Evolutionary conservation across 1,140 invertebrate genomes (phyloP), one percentile per base, ranked within the genome.

Genomic region (Drosophila funebris): DNA sequence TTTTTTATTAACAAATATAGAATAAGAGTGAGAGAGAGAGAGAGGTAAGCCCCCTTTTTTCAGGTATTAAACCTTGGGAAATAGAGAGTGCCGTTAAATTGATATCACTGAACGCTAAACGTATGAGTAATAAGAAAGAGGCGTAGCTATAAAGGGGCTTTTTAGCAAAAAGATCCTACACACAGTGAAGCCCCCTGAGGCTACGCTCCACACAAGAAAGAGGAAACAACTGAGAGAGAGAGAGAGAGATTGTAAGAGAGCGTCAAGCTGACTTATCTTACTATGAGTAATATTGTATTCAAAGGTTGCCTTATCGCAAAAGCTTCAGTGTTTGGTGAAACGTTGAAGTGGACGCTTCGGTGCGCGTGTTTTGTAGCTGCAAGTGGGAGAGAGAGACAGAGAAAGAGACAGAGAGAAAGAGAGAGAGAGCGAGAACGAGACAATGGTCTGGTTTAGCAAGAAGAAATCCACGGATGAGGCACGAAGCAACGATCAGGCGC

Each of bases 371-470:
- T 31, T 11, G 11, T 11, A 29, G 8, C 13, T 29, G 22, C 14
- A 16, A 27, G 31, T 13, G 20, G 33, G 14, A 29, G 31, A 41
- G 44, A 22, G 13, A 5, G 24, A 37, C 41, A 8, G n/a, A 11
- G 18, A 29, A 39, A 36, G 39, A 22, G 11, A 50, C 11, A 29
- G 37, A 8, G 33, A 43, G 20, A 29, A 31, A 13, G 33, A 8
- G 16, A 36, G 18, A 50, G 22, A 54, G 48, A 46, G 39, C 57
- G 14, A 43, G 29, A 43, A 50, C 33, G 14, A 76, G n/a, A 79
- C 14, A 58, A 88, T 88, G 83, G 58, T 16, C 43, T 79, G 63
- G 72, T 88, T 41, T 37, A 54, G 13, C 48, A 88, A 89, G 22
- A 88, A 89, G 50, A 88, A 54, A 24, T 41, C 67, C 20, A 88